Conservation (phyloP, 2,113 vertebrate genomes). For the Pterocles orientalis region DNA sequence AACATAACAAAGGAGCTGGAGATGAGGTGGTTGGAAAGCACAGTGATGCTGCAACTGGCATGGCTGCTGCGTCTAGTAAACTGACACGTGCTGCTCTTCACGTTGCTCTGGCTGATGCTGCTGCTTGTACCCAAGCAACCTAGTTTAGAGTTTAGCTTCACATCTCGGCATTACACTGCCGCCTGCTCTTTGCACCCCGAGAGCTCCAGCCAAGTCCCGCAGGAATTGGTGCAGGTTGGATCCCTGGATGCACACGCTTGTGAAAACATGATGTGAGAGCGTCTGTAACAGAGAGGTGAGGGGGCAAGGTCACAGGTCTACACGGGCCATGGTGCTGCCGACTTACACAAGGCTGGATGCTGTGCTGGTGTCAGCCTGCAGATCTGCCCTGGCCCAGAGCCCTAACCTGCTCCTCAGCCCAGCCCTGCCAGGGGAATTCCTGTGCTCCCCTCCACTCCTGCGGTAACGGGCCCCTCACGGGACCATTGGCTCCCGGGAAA, state of each 20-base stretch:
- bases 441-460: background rate
- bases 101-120: background rate
- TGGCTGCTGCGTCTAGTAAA: accelerated
- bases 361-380: background rate
- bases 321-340: accelerated
- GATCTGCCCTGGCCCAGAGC: too few species aligned
- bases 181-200: background rate
- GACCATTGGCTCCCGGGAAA: constrained; percentile 37
- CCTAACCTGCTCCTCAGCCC: constrained; percentile 19
- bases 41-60: background rate
- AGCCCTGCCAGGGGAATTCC: constrained; percentile 2
- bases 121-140: background rate
- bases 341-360: accelerated
- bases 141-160: background rate
- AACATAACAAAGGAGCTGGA: background rate
- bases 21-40: background rate
- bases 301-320: accelerated
- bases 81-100: background rate
- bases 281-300: background rate
- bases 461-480: constrained; percentile 26
- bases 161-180: background rate
- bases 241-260: too few species aligned
- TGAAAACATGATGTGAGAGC: too few species aligned
- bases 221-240: background rate
- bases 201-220: background rate